These are phyloP conservation scores for Notoglanidium macrostoma DNA, from an alignment of 2,797 vertebrate genomes.

Conservation along the genomic window DNA sequence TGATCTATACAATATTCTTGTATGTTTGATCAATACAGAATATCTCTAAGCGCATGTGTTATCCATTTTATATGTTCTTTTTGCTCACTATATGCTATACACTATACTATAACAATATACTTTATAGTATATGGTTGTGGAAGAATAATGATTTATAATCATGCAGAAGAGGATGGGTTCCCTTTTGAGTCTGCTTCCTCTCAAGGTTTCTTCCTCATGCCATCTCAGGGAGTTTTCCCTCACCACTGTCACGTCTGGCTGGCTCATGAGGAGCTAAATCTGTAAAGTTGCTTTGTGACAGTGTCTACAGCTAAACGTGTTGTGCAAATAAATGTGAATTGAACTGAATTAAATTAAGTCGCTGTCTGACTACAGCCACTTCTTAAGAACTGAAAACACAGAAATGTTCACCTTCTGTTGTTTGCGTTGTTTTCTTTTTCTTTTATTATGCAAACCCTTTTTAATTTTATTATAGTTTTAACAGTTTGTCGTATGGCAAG, in stretches of 20 bases:
- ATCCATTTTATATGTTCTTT: no score
- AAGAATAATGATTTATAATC: not conserved
- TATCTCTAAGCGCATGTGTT: no score
- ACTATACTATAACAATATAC: not conserved
- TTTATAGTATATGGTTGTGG: not conserved
- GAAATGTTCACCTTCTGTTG: not conserved
- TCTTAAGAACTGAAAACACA: not conserved
- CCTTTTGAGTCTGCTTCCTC: not conserved
- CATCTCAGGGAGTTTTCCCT: not conserved
- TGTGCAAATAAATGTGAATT: not conserved
- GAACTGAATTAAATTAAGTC: not conserved
- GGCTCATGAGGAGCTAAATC: not conserved
- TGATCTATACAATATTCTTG: not conserved
- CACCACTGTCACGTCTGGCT: not conserved
- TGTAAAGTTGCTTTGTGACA: not conserved
- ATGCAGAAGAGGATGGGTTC: not conserved
- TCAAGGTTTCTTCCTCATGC: not conserved
- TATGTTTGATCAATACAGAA: not conserved
- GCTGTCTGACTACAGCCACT: not conserved
- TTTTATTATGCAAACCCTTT: not conserved
- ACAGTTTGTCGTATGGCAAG: not conserved
- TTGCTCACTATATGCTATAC: no score
- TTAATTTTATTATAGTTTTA: not conserved
- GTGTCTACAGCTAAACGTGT: not conserved
- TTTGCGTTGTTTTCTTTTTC: not conserved